Evolutionary conservation across 2,888 invertebrate species (phyloP).

Genomic region (Cataglyphis altisquamis): DNA sequence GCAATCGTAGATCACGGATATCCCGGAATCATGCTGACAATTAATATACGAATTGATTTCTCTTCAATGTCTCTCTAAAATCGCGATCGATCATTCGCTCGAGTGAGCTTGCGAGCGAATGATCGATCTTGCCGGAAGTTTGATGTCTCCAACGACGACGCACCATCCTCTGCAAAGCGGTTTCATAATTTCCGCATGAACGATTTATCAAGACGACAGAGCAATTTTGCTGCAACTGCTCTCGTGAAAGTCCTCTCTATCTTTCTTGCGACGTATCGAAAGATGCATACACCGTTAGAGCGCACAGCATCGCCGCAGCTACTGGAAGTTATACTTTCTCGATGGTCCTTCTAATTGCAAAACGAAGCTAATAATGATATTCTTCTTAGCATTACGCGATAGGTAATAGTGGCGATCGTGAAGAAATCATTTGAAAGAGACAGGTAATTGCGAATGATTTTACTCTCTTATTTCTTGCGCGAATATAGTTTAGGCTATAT

Average conservation of each 20-base stretch:
- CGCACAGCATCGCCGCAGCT: not conserved
- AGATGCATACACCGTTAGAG: conserved; percentile 17
- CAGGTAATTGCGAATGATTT: not conserved
- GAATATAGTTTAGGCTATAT: not conserved
- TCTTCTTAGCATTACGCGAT: not conserved
- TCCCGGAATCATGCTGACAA: conserved; percentile 5
- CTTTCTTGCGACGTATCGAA: conserved; percentile 19
- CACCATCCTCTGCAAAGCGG: conserved; percentile 63
- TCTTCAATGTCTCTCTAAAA: not conserved
- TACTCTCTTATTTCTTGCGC: not conserved
- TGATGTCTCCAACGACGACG: not conserved
- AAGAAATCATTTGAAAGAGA: conserved; percentile 19
- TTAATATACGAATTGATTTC: not conserved
- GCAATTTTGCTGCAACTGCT: conserved; percentile 39
- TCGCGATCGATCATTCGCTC: conserved; percentile 1
- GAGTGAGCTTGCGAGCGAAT: conserved; percentile 12
- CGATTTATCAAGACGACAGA: conserved; percentile 54
- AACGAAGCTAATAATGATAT: conserved; percentile 17
- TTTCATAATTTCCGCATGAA: conserved; percentile 68
- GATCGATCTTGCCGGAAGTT: conserved; percentile 35
- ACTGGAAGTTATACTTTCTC: conserved; percentile 33
- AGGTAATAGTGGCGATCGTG: not conserved
- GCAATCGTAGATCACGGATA: not conserved
- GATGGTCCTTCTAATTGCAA: conserved; percentile 39
- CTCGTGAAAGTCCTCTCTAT: conserved; percentile 66